Conservation (phyloP, 2,888 invertebrate species). For the Perizoma flavofasciatum region DNA sequence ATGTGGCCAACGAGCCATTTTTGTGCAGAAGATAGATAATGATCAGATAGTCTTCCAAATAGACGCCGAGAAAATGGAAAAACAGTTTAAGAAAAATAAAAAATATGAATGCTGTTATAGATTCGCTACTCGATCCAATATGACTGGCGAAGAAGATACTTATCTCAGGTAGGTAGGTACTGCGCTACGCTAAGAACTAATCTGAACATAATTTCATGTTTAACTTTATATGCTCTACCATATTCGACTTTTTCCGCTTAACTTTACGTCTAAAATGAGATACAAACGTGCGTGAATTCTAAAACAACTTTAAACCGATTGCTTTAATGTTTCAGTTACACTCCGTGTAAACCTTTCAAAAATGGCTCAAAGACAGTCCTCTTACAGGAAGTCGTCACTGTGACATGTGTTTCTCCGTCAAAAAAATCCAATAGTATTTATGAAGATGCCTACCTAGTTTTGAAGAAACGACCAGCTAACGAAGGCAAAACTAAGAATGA, state of each 20-base stretch:
- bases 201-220: neutral
- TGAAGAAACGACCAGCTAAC: slow-evolving; percentile 45
- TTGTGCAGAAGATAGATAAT: slow-evolving; percentile 43
- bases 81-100: slow-evolving; percentile 36
- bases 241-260: too few relatives aligned
- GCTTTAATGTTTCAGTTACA: slow-evolving; percentile 47
- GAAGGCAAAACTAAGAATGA: slow-evolving; percentile 11
- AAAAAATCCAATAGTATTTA: slow-evolving; percentile 42
- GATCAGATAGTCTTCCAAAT: slow-evolving; percentile 49
- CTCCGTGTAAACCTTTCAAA: slow-evolving; percentile 48
- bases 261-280: too few relatives aligned
- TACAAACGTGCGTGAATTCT: too few relatives aligned
- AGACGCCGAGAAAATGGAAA: slow-evolving; percentile 42
- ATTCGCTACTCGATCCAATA: slow-evolving; percentile 46
- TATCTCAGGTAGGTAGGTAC: slow-evolving; percentile 43
- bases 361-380: slow-evolving; percentile 44
- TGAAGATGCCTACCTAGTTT: slow-evolving; percentile 53
- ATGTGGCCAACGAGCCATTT: slow-evolving; percentile 55
- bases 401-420: slow-evolving; percentile 44
- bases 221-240: too few relatives aligned
- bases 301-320: neutral
- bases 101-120: slow-evolving; percentile 54
- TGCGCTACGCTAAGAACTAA: neutral
- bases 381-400: slow-evolving; percentile 53
- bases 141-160: slow-evolving; percentile 43